These are phyloP conservation scores for Ailuropoda melanoleuca DNA, from an alignment of 2,113 vertebrate genomes.

Conservation along the genomic window DNA sequence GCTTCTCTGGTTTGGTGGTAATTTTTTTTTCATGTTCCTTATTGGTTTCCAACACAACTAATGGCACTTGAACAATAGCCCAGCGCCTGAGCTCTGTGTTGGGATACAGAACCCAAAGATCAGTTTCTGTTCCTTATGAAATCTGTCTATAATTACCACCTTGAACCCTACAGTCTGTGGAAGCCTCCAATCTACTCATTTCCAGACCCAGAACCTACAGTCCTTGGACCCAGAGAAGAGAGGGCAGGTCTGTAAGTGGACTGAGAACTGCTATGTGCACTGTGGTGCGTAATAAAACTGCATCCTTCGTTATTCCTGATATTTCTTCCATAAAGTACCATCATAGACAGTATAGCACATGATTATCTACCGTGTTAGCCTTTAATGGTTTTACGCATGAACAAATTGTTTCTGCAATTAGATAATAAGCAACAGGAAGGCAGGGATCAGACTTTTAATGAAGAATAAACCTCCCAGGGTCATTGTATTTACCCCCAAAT, in stretches of 20 bases:
- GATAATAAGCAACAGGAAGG: neutral
- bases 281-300: neutral
- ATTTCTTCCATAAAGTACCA: neutral
- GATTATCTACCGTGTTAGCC: neutral
- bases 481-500: neutral
- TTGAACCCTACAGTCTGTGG: neutral
- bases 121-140: slow-evolving; percentile 5
- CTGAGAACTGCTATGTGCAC: neutral
- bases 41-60: neutral
- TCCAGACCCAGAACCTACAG: neutral
- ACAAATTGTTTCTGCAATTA: neutral
- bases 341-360: neutral
- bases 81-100: neutral
- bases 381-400: neutral
- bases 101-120: neutral
- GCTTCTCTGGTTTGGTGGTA: neutral
- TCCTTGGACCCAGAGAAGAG: neutral
- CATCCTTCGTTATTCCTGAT: neutral
- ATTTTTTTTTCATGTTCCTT: neutral
- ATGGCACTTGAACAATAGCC: neutral
- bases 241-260: neutral
- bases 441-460: neutral
- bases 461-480: neutral
- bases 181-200: neutral
- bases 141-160: neutral